Conservation (phyloP, 1,140 invertebrate genomes). For the Achroia grisella region DNA sequence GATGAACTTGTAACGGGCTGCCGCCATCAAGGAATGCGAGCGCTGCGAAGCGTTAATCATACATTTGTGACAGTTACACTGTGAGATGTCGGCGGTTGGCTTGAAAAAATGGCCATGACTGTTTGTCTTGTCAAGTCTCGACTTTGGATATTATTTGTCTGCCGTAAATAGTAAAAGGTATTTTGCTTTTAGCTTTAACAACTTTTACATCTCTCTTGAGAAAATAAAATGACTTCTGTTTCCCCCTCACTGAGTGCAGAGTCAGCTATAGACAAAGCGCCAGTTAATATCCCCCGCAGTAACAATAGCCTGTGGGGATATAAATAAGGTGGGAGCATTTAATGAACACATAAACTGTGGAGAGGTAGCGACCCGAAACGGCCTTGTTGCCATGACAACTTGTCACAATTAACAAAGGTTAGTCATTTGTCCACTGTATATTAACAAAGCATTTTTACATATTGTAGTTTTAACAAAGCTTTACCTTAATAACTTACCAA, state of each 20-base stretch:
- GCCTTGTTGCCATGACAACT: conserved; percentile 33
- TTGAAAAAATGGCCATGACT: conserved; percentile 22
- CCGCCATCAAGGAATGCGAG: conserved; percentile 51
- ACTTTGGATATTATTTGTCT: no score
- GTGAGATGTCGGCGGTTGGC: conserved; percentile 35
- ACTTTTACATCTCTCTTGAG: conserved; percentile 4
- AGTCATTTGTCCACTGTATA: neutral
- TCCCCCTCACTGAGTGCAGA: conserved; percentile 27
- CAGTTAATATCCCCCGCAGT: conserved; percentile 42
- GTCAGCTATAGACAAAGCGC: conserved; percentile 52
- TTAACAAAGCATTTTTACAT: no score
- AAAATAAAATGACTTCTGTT: conserved; percentile 15
- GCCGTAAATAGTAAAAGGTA: no score
- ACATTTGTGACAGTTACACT: conserved; percentile 64
- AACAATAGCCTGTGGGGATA: conserved; percentile 45
- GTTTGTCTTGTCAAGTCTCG: conserved; percentile 19
- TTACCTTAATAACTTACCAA: no score
- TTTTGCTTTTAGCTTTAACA: no score
- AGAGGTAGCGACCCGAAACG: conserved; percentile 29
- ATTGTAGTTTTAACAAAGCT: no score
- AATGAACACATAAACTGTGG: conserved; percentile 57
- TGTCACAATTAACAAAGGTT: neutral
- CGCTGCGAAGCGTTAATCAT: conserved; percentile 63
- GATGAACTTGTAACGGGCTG: conserved; percentile 67
- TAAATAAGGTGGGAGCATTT: conserved; percentile 52